Percentiles rank a stretch among this genome's conserved stretches.
Evolutionary conservation across 2,888 invertebrate genomes (phyloP).

Genomic region (Tolmerus cingulatus): DNA sequence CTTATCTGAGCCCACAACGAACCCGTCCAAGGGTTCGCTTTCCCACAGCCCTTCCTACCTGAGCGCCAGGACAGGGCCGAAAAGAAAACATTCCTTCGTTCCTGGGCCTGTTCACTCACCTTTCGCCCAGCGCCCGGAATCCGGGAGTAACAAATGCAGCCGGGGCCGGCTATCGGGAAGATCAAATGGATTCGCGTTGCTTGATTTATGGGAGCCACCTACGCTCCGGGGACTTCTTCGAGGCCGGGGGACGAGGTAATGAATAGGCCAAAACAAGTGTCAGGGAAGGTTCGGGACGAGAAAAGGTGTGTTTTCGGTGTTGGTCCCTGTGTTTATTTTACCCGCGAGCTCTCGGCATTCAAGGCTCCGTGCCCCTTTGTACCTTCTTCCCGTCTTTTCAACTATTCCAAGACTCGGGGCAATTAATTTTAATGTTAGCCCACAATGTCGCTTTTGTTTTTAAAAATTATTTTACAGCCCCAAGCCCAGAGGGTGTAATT

Average conservation of each 20-base stretch:
- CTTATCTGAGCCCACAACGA: background rate
- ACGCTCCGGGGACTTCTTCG: constrained; percentile 10
- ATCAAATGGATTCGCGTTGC: constrained; percentile 23
- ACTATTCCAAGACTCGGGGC: background rate
- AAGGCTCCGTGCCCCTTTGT: background rate
- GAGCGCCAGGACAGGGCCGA: background rate
- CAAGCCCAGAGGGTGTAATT: background rate
- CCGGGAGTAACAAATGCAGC: constrained; percentile 15
- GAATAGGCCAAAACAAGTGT: constrained; percentile 31
- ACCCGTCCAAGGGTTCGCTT: background rate
- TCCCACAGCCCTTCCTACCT: background rate
- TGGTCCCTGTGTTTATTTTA: background rate
- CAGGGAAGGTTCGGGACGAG: background rate
- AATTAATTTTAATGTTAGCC: background rate
- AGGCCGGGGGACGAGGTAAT: background rate
- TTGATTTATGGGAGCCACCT: constrained; percentile 35
- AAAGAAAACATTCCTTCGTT: background rate
- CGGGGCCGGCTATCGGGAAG: constrained; percentile 9
- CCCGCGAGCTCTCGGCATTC: background rate
- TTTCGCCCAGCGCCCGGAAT: background rate
- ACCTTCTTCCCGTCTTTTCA: background rate
- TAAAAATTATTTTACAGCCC: background rate
- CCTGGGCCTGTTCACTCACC: constrained; percentile 13
- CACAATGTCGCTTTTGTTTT: background rate
- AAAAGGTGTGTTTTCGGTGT: constrained; percentile 16